These are phyloP conservation scores for Latrodectus geometricus DNA, from an alignment of 1,140 invertebrate species.

Conservation along the genomic window DNA sequence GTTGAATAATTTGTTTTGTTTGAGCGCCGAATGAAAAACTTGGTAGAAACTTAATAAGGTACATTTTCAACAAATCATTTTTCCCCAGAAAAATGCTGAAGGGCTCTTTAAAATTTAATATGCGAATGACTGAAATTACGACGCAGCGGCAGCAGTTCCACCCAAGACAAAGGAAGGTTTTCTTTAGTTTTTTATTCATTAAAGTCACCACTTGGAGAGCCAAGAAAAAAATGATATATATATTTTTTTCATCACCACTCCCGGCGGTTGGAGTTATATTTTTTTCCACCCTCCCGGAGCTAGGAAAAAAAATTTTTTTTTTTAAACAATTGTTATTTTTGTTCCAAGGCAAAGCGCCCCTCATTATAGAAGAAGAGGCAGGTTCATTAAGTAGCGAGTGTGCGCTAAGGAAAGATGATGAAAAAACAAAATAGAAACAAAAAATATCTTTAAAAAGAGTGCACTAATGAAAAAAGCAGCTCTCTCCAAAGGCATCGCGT, in stretches of 20 bases:
- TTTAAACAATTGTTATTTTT: conserved; percentile 61
- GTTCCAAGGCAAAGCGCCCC: conserved; percentile 54
- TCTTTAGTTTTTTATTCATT: conserved; percentile 60
- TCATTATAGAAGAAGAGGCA: conserved; percentile 57
- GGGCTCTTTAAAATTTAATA: conserved; percentile 62
- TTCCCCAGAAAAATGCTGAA: conserved; percentile 47
- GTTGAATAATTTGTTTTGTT: conserved; percentile 62
- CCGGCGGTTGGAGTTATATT: conserved; percentile 39
- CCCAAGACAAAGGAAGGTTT: conserved; percentile 52
- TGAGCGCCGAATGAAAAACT: conserved; percentile 59
- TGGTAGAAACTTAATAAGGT: conserved; percentile 60
- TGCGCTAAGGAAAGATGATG: conserved; percentile 36
- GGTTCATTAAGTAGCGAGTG: conserved; percentile 61
- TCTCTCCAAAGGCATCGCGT: conserved; percentile 15
- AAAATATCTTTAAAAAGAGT: conserved; percentile 27
- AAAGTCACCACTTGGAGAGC: conserved; percentile 57
- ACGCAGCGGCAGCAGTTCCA: conserved; percentile 52
- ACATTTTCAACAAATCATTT: conserved; percentile 61
- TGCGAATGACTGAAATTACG: conserved; percentile 62
- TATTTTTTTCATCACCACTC: conserved; percentile 21
- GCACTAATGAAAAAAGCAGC: conserved; percentile 60
- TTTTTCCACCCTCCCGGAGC: not conserved
- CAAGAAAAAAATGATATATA: conserved; percentile 22
- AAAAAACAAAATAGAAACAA: conserved; percentile 58
- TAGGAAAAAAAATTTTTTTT: conserved; percentile 10